Evolutionary conservation across 2,113 vertebrate genomes (phyloP), one percentile per base, ranked within the genome.

Genomic region (Rissa tridactyla): DNA sequence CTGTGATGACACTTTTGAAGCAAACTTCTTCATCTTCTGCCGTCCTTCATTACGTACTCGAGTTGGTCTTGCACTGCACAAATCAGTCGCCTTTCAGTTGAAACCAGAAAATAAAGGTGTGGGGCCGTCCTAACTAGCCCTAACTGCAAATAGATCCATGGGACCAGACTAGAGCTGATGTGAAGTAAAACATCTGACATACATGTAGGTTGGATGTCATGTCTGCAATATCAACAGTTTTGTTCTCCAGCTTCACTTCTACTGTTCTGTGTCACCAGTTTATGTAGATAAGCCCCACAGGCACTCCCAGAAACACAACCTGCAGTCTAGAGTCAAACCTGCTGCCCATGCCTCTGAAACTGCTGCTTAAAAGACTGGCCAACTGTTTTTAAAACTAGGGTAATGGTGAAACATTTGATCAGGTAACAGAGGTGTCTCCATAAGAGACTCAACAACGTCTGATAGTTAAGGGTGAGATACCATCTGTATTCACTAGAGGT

Each of bases 151-250:
- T 14, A 58, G 17, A 85, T 85, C 34, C 2, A 0, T 54, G 5
- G 10, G 18, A 60, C 29, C 27, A 52, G 25, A 66, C 16, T 47
- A n/a, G 34, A 66, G 34, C 10, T 79, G 20, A 2, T 40, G 29
- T 26, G 44, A 60, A 64, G 47, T 22, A 72, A 78, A 82, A 73
- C 15, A n/a, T 54, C 27, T 81, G 47, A n/a, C 25, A 18, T 17
- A 68, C 11, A 9, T 0, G 0, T 57, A 71, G 16, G 14, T 7
- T 82, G 27, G 38, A 64, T 40, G 38, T n/a, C 15, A 3, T 21
- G 11, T 30, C 34, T 87, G 42, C 11, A 62, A 3, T 47, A n/a
- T 3, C 58, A 68, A 15, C 3, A 12, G 15, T 55, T 86, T 70
- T 60, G 38, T 36, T 34, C 9, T 83, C 55, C 29, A 40, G 11